phyloP scores from a whole-genome alignment of 2,888 invertebrate genomes.

The Adineta ricciae region DNA sequence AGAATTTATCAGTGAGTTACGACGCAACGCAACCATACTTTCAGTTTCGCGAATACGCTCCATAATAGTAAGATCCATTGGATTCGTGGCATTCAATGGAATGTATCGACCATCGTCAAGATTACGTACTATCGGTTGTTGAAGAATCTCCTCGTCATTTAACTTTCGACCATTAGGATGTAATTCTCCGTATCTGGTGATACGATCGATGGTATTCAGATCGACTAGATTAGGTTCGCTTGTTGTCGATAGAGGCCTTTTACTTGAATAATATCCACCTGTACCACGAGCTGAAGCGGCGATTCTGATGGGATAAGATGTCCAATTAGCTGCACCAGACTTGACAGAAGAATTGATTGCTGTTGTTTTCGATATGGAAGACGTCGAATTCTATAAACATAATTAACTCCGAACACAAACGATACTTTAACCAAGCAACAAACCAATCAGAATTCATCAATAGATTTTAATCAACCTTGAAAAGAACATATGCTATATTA shows the following conservation, averaged over 20 bases:
- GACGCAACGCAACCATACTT: background rate
- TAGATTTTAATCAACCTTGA: too few species aligned
- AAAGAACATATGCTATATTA: too few species aligned
- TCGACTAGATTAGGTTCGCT: conserved; percentile 1
- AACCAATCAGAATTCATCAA: too few species aligned
- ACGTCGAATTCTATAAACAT: background rate
- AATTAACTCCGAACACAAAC: too few species aligned
- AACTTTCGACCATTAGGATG: background rate
- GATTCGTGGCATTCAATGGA: background rate
- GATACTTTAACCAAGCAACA: too few species aligned
- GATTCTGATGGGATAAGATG: background rate
- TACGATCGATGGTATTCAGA: background rate
- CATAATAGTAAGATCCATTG: background rate
- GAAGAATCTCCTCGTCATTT: background rate
- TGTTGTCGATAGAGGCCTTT: background rate
- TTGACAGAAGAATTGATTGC: background rate
- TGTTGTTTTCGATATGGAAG: background rate
- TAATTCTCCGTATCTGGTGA: background rate
- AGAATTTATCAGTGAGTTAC: background rate
- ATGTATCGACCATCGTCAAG: background rate
- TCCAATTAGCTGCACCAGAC: background rate
- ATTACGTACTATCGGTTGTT: background rate
- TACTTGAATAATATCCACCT: background rate
- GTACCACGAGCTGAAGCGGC: background rate
- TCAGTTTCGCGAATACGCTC: background rate